Evolutionary conservation across 2,113 vertebrate species (phyloP), one percentile per base, ranked within the genome.

Genomic region (Polypterus senegalus): DNA sequence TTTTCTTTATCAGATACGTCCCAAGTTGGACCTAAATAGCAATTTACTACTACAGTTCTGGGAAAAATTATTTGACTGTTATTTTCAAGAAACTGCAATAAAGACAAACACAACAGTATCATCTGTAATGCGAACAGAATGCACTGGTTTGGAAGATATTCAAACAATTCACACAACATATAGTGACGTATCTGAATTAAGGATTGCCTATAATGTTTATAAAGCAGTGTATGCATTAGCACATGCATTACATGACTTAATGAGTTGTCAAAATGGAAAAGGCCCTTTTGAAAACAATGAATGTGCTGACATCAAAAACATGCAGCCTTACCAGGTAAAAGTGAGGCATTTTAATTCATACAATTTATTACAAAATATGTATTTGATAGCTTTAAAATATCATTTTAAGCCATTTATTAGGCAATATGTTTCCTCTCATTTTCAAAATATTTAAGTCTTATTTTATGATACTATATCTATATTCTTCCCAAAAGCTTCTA

Each of bases 401-500:
- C 27, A 27, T 27, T 27, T 27, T 27, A 27, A 27, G 27, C 27
- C 27, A 27, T 27, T 27, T 27, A 27, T 27, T 27, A 27, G 27
- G 27, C 27, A 27, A 27, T 27, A 27, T 27, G 27, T 27, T 27
- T 27, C 27, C 27, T 27, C 27, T 27, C 27, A 27, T 27, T 27
- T 27, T 27, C 27, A 27, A 27, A 27, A 27, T 27, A 27, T 27
- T 27, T 27, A 27, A 27, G 27, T 27, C 27, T 27, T 27, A 27
- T 27, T 27, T 27, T 11, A 11, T 11, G 6, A 56, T 6, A 44
- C n/a, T 43, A 44, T 27, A n/a, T 7, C 11, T 27, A 47, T 6
- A 46, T n/a, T 9, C 44, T 57, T 46, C 57, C 43, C 63, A 10
- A 4, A 2, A 82, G 82, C 64, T 84, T 48, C 49, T 78, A 3